These are phyloP conservation scores for Ardeotis arabs DNA, from an alignment of 2,113 vertebrate genomes.

Conservation along the genomic window DNA sequence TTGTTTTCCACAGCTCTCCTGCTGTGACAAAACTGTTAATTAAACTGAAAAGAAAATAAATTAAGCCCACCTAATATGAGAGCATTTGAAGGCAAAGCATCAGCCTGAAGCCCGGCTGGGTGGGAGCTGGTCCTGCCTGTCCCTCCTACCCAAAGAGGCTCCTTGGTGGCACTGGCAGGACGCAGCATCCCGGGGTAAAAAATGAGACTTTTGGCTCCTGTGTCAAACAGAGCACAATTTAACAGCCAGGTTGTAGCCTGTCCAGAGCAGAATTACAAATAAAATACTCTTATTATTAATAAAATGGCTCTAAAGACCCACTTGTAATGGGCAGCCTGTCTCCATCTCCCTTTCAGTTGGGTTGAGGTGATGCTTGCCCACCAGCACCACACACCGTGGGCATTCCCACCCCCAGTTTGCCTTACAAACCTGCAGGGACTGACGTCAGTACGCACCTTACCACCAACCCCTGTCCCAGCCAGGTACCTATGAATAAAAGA, in stretches of 20 bases:
- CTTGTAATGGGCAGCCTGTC: background rate
- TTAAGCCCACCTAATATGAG: background rate
- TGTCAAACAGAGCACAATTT: background rate
- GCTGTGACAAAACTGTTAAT: conserved; percentile 62
- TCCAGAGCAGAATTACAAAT: background rate
- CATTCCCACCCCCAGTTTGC: background rate
- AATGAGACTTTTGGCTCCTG: background rate
- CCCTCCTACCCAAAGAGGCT: background rate
- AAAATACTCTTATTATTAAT: background rate
- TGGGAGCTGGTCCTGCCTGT: background rate
- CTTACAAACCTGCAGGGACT: background rate
- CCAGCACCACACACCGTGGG: accelerated
- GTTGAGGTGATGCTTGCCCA: background rate
- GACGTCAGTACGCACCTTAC: accelerated
- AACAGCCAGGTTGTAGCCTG: background rate
- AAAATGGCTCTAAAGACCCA: background rate
- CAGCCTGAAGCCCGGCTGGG: background rate
- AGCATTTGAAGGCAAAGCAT: background rate
- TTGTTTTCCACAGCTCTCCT: conserved; percentile 32
- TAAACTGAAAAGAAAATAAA: conserved; percentile 52
- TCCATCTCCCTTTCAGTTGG: background rate
- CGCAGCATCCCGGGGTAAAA: background rate
- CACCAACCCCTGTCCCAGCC: background rate
- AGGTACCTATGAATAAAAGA: background rate
- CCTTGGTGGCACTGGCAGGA: background rate